phyloP scores from a whole-genome alignment of 2,888 invertebrate species.

The Caenorhabditis becei region DNA sequence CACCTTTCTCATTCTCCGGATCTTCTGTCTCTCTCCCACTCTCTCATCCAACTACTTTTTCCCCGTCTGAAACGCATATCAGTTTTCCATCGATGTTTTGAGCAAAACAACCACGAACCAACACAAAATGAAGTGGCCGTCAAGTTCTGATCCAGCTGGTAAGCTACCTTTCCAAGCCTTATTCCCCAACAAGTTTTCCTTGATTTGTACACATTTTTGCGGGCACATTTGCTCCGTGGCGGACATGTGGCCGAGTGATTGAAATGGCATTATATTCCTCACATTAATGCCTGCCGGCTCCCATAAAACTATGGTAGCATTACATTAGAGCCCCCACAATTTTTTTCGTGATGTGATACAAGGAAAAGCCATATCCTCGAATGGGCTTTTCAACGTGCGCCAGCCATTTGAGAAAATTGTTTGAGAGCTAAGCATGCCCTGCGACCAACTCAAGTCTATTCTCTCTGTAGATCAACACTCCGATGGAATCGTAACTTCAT shows the following conservation, averaged over 20 bases:
- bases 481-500: constrained; percentile 60
- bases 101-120: constrained; percentile 39
- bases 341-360: constrained; percentile 21
- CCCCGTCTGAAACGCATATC: constrained; percentile 45
- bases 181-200: not conserved
- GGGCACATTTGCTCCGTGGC: not conserved
- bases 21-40: constrained; percentile 33
- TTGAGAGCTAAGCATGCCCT: not conserved
- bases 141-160: constrained; percentile 49
- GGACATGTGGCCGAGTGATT: constrained; percentile 20
- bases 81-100: constrained; percentile 47
- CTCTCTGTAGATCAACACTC: constrained; percentile 24
- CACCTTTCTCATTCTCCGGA: constrained; percentile 49
- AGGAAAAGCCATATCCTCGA: constrained; percentile 11
- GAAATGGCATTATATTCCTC: constrained; percentile 5
- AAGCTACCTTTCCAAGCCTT: constrained; percentile 15
- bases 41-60: constrained; percentile 10
- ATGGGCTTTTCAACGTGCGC: constrained; percentile 14
- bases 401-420: constrained; percentile 3
- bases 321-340: not conserved
- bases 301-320: constrained; percentile 14
- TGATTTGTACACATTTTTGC: constrained; percentile 1
- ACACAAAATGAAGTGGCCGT: constrained; percentile 58
- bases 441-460: not conserved
- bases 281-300: not conserved